Base-by-base conservation (phyloP, 2,113 vertebrate genomes). In the Falcunculus frontatus region DNA sequence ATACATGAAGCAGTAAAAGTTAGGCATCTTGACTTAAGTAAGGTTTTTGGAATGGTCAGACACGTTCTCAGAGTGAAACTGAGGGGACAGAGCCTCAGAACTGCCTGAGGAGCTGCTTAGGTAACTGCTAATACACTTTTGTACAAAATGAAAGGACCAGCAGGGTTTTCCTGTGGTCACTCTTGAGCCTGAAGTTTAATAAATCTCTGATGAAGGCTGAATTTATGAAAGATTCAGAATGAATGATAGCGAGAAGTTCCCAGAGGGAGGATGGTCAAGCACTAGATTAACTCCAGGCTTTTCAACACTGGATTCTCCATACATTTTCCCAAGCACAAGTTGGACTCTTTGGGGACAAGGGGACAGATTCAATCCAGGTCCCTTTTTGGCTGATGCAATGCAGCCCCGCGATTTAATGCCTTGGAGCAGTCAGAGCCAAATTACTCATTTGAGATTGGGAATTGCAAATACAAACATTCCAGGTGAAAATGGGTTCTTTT, bases 131-230 rank as follows among this genome's bases (percentile, higher is more conserved):
- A 5, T 23, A 15, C 0, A 23, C 4, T 70, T 53, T 29, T 49
- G 20, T 2, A 17, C 27, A 60, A 74, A 90, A 84, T 17, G 9
- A 84, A 82, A 73, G 16, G 67, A 85, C n/a, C 49, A 27, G 41
- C 0, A 0, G 35, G 11, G 6, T 5, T 50, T 44, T 69, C 23
- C 76, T 41, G n/a, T 4, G 49, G 50, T 47, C 44, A 32, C 29
- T 42, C 52, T 27, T 67, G 30, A 82, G 42, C 8, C 27, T 72
- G 30, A 41, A 62, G 7, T 56, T 76, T 53, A 83, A 52, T 19
- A 83, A 64, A 76, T 30, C 62, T 79, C 35, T 68, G 80, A n/a
- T 10, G 26, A 80, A 22, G 14, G 19, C 53, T 88, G 65, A 79
- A 64, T 6, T 50, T 18, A 13, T 0, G 0, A 1, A 64, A 83